phyloP scores from a whole-genome alignment of 1,140 invertebrate species.

The Heliconius hermathena region DNA sequence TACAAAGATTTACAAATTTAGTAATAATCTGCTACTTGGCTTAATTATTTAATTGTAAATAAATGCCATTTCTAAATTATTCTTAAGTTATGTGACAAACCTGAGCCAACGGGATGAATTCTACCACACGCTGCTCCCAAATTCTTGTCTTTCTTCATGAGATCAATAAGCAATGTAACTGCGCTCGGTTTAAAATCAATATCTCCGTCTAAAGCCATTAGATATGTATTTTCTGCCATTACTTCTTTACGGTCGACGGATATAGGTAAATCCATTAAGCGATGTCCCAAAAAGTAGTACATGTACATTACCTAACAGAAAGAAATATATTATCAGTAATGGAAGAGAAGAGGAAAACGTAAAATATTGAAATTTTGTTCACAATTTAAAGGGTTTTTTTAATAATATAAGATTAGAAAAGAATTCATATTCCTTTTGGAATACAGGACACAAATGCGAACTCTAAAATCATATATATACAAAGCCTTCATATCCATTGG shows the following conservation, averaged over 20 bases:
- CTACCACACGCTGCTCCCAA: constrained; percentile 98
- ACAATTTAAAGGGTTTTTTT: no score
- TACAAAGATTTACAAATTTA: no score
- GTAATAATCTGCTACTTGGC: no score
- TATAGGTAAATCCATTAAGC: constrained; percentile 95
- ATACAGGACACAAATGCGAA: no score
- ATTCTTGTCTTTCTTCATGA: constrained; percentile 99
- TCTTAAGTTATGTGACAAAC: constrained; percentile 63
- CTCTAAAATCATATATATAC: no score
- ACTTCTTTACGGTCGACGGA: constrained; percentile 95
- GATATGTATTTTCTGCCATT: constrained; percentile 97
- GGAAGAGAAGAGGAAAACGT: background rate
- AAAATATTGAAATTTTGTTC: no score
- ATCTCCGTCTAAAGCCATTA: constrained; percentile 97
- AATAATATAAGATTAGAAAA: no score
- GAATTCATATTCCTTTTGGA: no score
- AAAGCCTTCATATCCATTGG: no score
- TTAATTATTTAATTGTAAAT: background rate
- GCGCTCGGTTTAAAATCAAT: constrained; percentile 98
- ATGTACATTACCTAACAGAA: constrained; percentile 96
- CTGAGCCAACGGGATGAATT: constrained; percentile 98
- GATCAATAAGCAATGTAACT: constrained; percentile 95
- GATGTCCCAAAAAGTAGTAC: constrained; percentile 98
- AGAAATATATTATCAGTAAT: constrained; percentile 15
- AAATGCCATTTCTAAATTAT: background rate